Base-by-base conservation (phyloP, 1,140 invertebrate genomes). In the Bombus confusus region DNA sequence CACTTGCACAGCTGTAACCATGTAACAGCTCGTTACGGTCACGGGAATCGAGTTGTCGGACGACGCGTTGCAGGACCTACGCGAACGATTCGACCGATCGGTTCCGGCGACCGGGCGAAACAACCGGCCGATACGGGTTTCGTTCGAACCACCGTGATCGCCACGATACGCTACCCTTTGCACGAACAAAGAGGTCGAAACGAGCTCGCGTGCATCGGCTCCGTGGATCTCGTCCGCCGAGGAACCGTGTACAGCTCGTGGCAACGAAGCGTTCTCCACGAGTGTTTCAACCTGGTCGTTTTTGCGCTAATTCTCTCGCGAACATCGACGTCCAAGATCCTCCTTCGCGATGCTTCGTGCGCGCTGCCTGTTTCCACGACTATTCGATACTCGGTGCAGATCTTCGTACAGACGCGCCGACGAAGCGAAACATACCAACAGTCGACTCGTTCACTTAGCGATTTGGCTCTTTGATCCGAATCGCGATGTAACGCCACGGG, bases 11-110 rank as follows among this genome's bases (percentile, higher is more conserved):
- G 9, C 22, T 41, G 77, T 80, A 85, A 88, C 87, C 74, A 85
- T 52, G 74, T 88, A 88, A 89, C 88, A 78, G 87, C 85, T 89
- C 88, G 87, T 89, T 89, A 88, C 66, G 64, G 75, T 73, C 22
- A 25, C n/a, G n/a, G 62, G 78, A 64, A 79, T 79, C 77, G 77
- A 41, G 39, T 80, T 69, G 72, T 31, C 22, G 13, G 57, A 34
- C 66, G 68, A 62, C 34, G 52, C 74, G 57, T 82, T 66, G 25
- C 68, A 9, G 43, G 73, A 47, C 39, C 78, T 81, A 37, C 79
- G 59, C 87, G 77, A 88, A 88, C 78, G 43, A 74, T 81, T 66
- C 43, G 13, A 41, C 57, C 39, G 15, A 3, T 66, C 82, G 37
- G 34, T 78, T 52, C 31, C 41, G 47, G n/a, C 34, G n/a, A 39